phyloP scores from a whole-genome alignment of 1,140 invertebrate species.

The Lasioglossum albipes region DNA sequence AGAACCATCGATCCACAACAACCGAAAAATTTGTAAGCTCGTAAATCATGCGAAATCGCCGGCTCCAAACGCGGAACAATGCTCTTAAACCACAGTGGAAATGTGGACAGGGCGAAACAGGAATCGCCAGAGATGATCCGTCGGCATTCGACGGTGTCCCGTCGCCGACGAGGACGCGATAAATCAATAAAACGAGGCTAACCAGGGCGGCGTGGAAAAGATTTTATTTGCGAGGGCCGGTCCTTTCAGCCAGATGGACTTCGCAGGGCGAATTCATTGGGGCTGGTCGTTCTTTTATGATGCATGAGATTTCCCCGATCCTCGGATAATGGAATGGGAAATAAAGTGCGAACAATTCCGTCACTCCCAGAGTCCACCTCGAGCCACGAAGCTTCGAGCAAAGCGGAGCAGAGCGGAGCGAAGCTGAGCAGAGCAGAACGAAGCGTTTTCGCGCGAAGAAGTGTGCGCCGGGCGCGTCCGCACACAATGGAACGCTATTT shows the following conservation, averaged over 20 bases:
- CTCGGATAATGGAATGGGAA: conserved; percentile 55
- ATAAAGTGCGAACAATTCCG: conserved; percentile 63
- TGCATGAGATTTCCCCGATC: conserved; percentile 58
- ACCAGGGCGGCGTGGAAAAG: not conserved
- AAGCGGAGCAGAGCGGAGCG: not conserved
- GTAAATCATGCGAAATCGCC: too few species aligned
- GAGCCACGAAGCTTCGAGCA: too few species aligned
- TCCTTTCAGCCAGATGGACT: conserved; percentile 18
- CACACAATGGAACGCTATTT: conserved; percentile 23
- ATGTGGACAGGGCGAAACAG: not conserved
- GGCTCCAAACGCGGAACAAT: too few species aligned
- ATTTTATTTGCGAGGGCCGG: conserved; percentile 7
- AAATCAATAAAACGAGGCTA: conserved; percentile 14
- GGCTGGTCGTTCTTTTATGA: conserved; percentile 58
- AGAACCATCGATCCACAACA: too few species aligned
- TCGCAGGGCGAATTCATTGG: conserved; percentile 50
- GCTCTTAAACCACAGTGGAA: not conserved
- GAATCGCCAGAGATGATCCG: not conserved
- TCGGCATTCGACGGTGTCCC: not conserved
- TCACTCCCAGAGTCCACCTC: conserved; percentile 34
- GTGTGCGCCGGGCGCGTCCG: not conserved
- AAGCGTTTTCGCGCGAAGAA: conserved; percentile 31
- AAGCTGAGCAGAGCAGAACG: not conserved
- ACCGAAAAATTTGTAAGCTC: too few species aligned
- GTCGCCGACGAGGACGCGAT: not conserved